phyloP scores from a whole-genome alignment of 2,888 invertebrate species.

The Leucozona laternaria region DNA sequence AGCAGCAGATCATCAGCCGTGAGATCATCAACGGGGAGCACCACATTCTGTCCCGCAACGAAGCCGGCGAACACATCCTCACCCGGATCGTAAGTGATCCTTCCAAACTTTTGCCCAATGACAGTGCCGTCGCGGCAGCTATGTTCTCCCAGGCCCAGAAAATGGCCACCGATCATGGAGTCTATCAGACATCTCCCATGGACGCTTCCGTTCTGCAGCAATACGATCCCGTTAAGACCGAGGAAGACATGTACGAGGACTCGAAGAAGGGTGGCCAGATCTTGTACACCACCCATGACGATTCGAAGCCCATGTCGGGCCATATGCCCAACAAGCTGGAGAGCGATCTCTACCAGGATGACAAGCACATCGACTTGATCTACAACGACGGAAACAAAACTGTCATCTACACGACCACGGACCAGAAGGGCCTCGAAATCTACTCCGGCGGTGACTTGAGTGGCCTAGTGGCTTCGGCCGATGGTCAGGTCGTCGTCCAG shows the following conservation, averaged over 20 bases:
- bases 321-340: slow-evolving; percentile 81
- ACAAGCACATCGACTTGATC: slow-evolving; percentile 90
- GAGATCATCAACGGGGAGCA: slow-evolving; percentile 84
- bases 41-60: slow-evolving; percentile 83
- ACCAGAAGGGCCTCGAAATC: slow-evolving; percentile 92
- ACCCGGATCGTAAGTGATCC: slow-evolving; percentile 84
- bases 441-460: slow-evolving; percentile 83
- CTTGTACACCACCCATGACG: slow-evolving; percentile 84
- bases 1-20: slow-evolving; percentile 83
- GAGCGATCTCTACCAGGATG: slow-evolving; percentile 83
- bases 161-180: slow-evolving; percentile 80
- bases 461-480: slow-evolving; percentile 82
- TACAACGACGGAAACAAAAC: slow-evolving; percentile 94
- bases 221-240: slow-evolving; percentile 82
- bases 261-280: slow-evolving; percentile 83
- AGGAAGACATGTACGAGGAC: slow-evolving; percentile 83
- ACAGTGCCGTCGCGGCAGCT: slow-evolving; percentile 82
- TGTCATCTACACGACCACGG: slow-evolving; percentile 91
- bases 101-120: slow-evolving; percentile 82
- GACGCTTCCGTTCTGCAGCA: slow-evolving; percentile 83
- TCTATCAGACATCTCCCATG: slow-evolving; percentile 83
- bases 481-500: slow-evolving; percentile 83
- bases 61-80: slow-evolving; percentile 84
- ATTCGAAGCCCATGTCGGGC: slow-evolving; percentile 81
- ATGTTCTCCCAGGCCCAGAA: slow-evolving; percentile 83